A percentile compares a stretch with the other conserved stretches of the same genome.
phyloP scores from a whole-genome alignment of 1,140 invertebrate genomes.

The Colletes gigas region DNA sequence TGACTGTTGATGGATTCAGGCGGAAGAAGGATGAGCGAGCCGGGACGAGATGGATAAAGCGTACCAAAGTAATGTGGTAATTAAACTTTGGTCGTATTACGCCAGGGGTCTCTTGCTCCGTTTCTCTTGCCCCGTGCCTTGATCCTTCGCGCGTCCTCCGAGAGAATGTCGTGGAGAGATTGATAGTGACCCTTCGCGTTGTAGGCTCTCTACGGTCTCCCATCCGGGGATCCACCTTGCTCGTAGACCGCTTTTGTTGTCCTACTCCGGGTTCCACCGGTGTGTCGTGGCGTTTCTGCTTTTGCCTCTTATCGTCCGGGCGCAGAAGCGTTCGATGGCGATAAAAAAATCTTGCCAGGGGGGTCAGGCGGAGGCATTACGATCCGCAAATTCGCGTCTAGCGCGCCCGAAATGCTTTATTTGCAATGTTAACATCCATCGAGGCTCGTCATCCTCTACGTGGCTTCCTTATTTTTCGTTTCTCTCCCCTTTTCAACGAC shows the following conservation, averaged over 20 bases:
- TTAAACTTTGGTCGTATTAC: slow-evolving; percentile 80
- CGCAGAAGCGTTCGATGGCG: slow-evolving; percentile 74
- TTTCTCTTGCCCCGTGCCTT: background rate
- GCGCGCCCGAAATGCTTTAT: slow-evolving; percentile 66
- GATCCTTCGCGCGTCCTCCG: slow-evolving; percentile 26
- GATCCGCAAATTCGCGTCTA: slow-evolving; percentile 56
- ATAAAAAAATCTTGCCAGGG: slow-evolving; percentile 79
- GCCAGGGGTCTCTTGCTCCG: slow-evolving; percentile 31
- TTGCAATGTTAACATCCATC: slow-evolving; percentile 65
- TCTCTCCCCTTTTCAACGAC: background rate
- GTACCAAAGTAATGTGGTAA: slow-evolving; percentile 76
- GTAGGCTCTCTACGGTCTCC: slow-evolving; percentile 22
- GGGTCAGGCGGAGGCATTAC: slow-evolving; percentile 70
- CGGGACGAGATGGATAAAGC: slow-evolving; percentile 29
- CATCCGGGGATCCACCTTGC: slow-evolving; percentile 19
- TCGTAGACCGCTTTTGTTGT: slow-evolving; percentile 34
- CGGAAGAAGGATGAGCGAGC: slow-evolving; percentile 36
- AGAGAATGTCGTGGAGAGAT: slow-evolving; percentile 69
- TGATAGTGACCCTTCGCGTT: slow-evolving; percentile 67
- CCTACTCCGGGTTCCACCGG: background rate
- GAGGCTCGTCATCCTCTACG: slow-evolving; percentile 37
- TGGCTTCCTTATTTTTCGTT: slow-evolving; percentile 66
- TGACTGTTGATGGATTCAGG: slow-evolving; percentile 60
- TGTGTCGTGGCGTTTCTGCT: slow-evolving; percentile 58
- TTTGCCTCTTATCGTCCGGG: slow-evolving; percentile 69